Conservation (phyloP, 92 coral and sea anemone species). For the Scolanthus callimorphus region DNA sequence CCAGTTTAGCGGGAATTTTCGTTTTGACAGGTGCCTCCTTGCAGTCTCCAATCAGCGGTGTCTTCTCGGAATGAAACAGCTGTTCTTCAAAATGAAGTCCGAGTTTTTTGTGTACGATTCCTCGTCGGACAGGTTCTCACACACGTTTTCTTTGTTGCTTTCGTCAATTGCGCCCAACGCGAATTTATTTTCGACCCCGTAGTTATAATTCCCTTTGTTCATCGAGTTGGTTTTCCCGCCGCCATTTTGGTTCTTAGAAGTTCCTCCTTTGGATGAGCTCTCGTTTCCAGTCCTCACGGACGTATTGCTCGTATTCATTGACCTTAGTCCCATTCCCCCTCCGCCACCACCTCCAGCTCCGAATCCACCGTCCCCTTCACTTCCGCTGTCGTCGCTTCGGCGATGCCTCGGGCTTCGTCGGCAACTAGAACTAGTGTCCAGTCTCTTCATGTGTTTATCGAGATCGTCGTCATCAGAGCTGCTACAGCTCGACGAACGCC, state of each 20-base stretch:
- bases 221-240: slow-evolving; percentile 48
- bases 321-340: slow-evolving; percentile 6
- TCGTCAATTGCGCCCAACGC: slow-evolving; percentile 53
- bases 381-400: slow-evolving; percentile 79
- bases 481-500: slow-evolving; percentile 93
- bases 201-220: slow-evolving; percentile 19
- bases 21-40: slow-evolving; percentile 1
- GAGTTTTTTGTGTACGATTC: not conserved
- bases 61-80: not conserved
- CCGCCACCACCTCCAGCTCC: slow-evolving; percentile 57
- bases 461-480: slow-evolving; percentile 97
- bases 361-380: slow-evolving; percentile 89
- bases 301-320: slow-evolving; percentile 15
- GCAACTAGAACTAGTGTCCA: slow-evolving; percentile 79
- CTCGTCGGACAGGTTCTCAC: not conserved
- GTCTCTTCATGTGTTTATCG: slow-evolving; percentile 91
- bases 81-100: not conserved
- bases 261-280: slow-evolving; percentile 22
- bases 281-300: slow-evolving; percentile 6
- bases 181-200: slow-evolving; percentile 36
- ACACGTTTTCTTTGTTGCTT: slow-evolving; percentile 74
- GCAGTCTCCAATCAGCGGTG: slow-evolving; percentile 35
- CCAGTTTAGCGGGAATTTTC: not conserved
- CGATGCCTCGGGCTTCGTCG: slow-evolving; percentile 76
- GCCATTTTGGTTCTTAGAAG: slow-evolving; percentile 37